Evolutionary conservation across 2,797 vertebrate species (phyloP), one percentile per base, ranked within the genome.

Genomic region (Syncerus caffer): DNA sequence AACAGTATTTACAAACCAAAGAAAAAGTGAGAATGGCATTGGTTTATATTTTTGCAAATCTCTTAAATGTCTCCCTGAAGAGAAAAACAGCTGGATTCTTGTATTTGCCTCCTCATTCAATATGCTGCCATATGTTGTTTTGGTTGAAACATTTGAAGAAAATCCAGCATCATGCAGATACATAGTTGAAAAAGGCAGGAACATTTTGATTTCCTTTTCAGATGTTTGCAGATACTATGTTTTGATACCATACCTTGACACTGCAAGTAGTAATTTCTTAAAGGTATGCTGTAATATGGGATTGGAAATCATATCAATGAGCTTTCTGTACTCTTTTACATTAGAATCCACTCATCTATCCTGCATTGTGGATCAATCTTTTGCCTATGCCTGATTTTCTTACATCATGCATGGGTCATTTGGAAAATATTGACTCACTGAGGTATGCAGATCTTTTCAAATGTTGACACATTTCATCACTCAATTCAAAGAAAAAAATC

Each of bases 391-490:
- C 57, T 83, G 14, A 64, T 90, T 71, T 95, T 92, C 83, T 97
- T 89, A 85, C 50, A 89, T 91, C 71, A 83, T 60, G 7, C 21
- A 17, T 62, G 74, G 50, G 47, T 91, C 71, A 89, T 88, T 93
- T 96, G 89, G 50, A 78, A 95, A 96, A 58, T 62, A 83, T 4
- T 94, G 85, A 34, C 79, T 95, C 42, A 84, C n/a, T 86, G 38
- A 95, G 38, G 64, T 90, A 86, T 84, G 74, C 25, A 95, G 47
- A 90, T 92, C 17, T 97, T 97, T 53, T 23, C 85, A 95, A 83
- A 95, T 90, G 47, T 93, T 96, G 87, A 96, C 93, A 62, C 25
- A 94, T 88, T 96, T 96, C 85, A 92, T 88, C 92, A 53, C 95
- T 29, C 38, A 96, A 47, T 58, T 88, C 25, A 51, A 82, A 34